Base-by-base conservation (phyloP, 2,888 invertebrate genomes). In the Neria commutata region DNA sequence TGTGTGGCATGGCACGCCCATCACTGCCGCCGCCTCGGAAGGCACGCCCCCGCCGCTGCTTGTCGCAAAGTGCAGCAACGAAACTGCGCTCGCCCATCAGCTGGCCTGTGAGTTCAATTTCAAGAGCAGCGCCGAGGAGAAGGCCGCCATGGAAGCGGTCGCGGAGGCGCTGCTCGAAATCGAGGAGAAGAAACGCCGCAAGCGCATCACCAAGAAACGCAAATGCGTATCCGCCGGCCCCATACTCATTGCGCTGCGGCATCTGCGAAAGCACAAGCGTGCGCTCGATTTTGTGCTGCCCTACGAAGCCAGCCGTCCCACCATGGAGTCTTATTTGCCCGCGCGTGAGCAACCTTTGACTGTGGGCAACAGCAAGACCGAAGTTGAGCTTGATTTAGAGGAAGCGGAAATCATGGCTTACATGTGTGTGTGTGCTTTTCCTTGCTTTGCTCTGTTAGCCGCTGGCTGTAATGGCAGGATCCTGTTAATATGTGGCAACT, bases 141-240 rank as follows among this genome's bases (percentile, higher is more conserved):
- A 75, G 51, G 73, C 72, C 1, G 68, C 66, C 23, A 66, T 68
- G 1, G 76, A 74, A 40, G 73, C 69, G 1, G 67, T 65, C 21
- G 66, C 69, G 1, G 75, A 73, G 40, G 73, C 69, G 0, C 52
- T 71, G 69, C 69, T 77, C 21, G 77, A 77, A 58, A 67, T 75
- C 49, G 80, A 79, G 67, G 79, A 80, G 56, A 72, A 71, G 46
- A 64, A 59, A 59, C 73, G 81, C 1, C 75, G 73, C 60, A 79
- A 76, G 58, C 67, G 70, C 11, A 68, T 77, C 6, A 69, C 73
- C 24, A 76, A 77, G 56, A 79, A 75, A 53, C 73, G 81, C 14
- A 79, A 76, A 62, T 81, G 79, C 61, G 68, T 78, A 45, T 80
- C 80, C 6, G 82, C 81, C 17, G 82, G 79, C 33, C 81, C 81